These are phyloP conservation scores for Lucinisca nassula DNA, from an alignment of 2,888 invertebrate genomes.

Conservation along the genomic window DNA sequence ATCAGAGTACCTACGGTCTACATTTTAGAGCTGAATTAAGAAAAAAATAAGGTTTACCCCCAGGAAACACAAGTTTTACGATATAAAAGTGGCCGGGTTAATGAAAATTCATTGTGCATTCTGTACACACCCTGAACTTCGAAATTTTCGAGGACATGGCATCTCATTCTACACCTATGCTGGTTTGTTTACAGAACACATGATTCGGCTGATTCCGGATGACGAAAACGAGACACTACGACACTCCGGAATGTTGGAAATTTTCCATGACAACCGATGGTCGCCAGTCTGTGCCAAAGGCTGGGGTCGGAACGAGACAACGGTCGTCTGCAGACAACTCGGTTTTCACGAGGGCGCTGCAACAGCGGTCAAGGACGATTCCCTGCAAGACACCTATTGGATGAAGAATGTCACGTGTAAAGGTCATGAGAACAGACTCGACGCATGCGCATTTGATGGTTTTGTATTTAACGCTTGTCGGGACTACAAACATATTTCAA, in stretches of 20 bases:
- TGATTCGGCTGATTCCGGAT: constrained; percentile 70
- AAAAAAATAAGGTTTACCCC: no score
- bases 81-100: no score
- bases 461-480: constrained; percentile 59
- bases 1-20: no score
- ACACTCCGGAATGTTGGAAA: constrained; percentile 74
- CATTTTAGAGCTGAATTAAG: no score
- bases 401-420: constrained; percentile 74
- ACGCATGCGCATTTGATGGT: constrained; percentile 68
- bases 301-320: constrained; percentile 77
- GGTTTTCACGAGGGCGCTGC: constrained; percentile 73
- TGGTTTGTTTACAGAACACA: constrained; percentile 79
- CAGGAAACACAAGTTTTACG: no score
- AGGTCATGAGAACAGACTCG: constrained; percentile 71
- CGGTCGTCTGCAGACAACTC: constrained; percentile 79
- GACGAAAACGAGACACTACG: constrained; percentile 52
- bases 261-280: constrained; percentile 78
- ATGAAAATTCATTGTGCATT: no score
- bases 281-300: constrained; percentile 76
- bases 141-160: no score
- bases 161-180: no score
- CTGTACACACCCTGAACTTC: no score
- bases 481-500: constrained; percentile 46
- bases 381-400: constrained; percentile 58
- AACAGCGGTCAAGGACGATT: constrained; percentile 33